Percentiles rank a stretch among this genome's conserved stretches.
Conservation (phyloP, 2,888 invertebrate genomes). For the Noctua comes region DNA sequence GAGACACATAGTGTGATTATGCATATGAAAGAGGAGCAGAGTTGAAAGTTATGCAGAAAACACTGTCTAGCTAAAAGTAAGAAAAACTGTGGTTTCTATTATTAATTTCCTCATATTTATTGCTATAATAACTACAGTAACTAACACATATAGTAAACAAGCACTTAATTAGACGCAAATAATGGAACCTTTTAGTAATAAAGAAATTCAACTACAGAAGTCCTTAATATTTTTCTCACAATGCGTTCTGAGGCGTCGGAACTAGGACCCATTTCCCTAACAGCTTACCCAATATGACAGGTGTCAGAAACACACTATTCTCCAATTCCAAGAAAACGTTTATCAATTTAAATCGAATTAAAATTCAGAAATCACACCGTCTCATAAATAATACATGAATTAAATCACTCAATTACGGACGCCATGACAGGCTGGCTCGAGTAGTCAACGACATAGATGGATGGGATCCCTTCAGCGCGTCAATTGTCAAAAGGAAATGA, state of each 20-base stretch:
- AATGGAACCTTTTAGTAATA: constrained; percentile 26
- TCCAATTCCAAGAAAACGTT: constrained; percentile 49
- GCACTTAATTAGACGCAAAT: constrained; percentile 5
- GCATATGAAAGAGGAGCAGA: neutral
- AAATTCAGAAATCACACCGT: constrained; percentile 61
- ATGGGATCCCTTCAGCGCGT: constrained; percentile 74
- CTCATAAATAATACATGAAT: constrained; percentile 68
- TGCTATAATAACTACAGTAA: neutral
- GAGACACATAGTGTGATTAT: neutral
- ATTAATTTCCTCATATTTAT: neutral
- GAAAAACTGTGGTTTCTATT: neutral
- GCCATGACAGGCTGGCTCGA: constrained; percentile 50
- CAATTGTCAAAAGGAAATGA: constrained; percentile 81
- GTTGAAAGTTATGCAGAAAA: neutral
- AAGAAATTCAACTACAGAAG: constrained; percentile 5
- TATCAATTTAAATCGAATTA: constrained; percentile 61
- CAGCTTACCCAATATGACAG: constrained; percentile 49
- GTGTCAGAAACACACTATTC: constrained; percentile 55
- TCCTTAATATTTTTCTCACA: constrained; percentile 38
- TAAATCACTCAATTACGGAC: constrained; percentile 68
- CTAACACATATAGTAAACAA: neutral
- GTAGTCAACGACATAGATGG: constrained; percentile 74
- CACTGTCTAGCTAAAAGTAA: neutral
- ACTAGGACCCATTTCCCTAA: constrained; percentile 39
- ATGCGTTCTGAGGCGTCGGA: constrained; percentile 7